Percentiles rank a stretch among this genome's conserved stretches.
phyloP scores from a whole-genome alignment of 2,797 vertebrate genomes.

The Orestias chungarensis region DNA sequence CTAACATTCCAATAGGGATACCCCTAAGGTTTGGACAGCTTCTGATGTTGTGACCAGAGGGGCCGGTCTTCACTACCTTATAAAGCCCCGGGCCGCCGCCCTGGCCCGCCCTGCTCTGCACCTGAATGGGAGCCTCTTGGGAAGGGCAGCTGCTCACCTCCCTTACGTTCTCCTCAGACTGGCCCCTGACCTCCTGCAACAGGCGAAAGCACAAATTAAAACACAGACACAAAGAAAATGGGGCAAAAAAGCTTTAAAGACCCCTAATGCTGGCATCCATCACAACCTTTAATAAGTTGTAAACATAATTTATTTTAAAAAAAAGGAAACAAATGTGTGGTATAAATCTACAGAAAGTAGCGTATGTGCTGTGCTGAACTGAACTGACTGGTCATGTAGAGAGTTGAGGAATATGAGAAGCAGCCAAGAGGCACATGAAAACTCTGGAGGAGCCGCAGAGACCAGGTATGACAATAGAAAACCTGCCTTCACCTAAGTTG shows the following conservation, averaged over 20 bases:
- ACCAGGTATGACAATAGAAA: too few species aligned
- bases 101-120: constrained; percentile 89
- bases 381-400: too few species aligned
- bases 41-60: constrained; percentile 99
- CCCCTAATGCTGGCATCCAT: constrained; percentile 3
- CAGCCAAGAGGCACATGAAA: too few species aligned
- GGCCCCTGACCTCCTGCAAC: constrained; percentile 95
- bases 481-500: too few species aligned
- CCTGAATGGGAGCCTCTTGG: constrained; percentile 91
- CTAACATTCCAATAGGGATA: constrained; percentile 99
- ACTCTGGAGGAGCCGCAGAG: too few species aligned
- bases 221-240: constrained; percentile 24
- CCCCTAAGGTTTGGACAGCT: constrained; percentile 99
- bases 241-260: constrained; percentile 19
- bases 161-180: constrained; percentile 94
- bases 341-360: background rate
- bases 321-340: too few species aligned
- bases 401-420: too few species aligned
- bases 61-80: constrained; percentile 99
- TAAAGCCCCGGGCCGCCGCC: constrained; percentile 97
- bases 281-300: constrained; percentile 1
- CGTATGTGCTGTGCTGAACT: too few species aligned
- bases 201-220: constrained; percentile 76
- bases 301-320: too few species aligned
- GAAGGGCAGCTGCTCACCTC: constrained; percentile 92